Evolutionary conservation across 2,797 vertebrate species (phyloP).

Genomic region (Nothura maculosa): DNA sequence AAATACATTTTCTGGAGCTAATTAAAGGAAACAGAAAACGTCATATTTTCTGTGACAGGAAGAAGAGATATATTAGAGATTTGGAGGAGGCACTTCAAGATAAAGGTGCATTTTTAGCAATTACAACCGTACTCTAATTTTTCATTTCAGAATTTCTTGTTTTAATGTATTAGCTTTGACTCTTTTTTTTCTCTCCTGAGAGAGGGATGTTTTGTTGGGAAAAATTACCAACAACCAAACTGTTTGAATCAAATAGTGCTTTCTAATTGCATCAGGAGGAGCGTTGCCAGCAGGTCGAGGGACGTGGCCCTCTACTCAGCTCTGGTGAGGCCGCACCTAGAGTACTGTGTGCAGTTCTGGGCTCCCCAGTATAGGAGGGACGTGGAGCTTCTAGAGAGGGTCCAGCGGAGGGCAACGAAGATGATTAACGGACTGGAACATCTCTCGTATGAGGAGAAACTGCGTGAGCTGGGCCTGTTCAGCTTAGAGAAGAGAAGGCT

Average conservation of each 20-base stretch:
- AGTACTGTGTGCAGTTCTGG: too few species aligned
- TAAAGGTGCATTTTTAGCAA: neutral
- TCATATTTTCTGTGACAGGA: neutral
- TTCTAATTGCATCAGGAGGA: too few species aligned
- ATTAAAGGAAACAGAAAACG: conserved; percentile 21
- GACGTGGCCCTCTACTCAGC: too few species aligned
- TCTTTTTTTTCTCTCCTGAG: neutral
- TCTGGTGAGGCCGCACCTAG: too few species aligned
- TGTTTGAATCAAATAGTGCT: neutral
- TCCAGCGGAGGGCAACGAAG: too few species aligned
- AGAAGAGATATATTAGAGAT: neutral
- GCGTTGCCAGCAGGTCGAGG: too few species aligned
- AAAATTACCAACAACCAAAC: neutral
- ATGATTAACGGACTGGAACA: too few species aligned
- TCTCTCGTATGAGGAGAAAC: too few species aligned
- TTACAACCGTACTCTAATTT: neutral
- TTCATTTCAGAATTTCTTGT: neutral
- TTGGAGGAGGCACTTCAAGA: neutral
- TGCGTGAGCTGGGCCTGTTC: too few species aligned
- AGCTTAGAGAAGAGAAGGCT: too few species aligned
- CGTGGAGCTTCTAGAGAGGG: too few species aligned
- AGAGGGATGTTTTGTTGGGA: neutral
- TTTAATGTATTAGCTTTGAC: neutral
- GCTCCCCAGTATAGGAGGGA: too few species aligned
- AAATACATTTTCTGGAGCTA: neutral